Base-by-base conservation (phyloP, 2,888 invertebrate genomes). In the Drosophila demipolita region DNA sequence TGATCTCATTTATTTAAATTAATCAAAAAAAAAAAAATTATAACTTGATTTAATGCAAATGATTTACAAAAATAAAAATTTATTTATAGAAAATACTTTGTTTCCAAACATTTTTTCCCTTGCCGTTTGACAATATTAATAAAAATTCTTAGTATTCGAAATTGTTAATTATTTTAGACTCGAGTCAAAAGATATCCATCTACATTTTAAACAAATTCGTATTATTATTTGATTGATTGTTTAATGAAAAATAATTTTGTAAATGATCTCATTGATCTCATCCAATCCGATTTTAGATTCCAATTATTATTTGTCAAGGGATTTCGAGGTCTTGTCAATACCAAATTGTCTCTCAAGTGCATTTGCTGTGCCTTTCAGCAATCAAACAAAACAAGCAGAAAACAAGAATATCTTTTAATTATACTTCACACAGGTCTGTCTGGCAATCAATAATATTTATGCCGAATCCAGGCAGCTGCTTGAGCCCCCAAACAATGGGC, bases 371-470 rank as follows among this genome's bases (percentile, higher is more conserved):
- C 71, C 73, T 87, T 89, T 89, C 89, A 84, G 48, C 89, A 84
- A 63, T 48, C 23, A n/a, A 53, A 63, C 60, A 58, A 35, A 32
- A 45, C 48, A 64, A 55, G 42, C 57, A 68, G 62, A 53, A 55
- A 55, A 67, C 35, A 78, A 68, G 84, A 74, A 61, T 84, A 84
- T 84, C 69, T 75, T 89, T 89, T 87, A 89, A 89, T 84, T 84
- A 76, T 54, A 49, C 42, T 59, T 63, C 54, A 45, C 75, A 62
- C 38, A 57, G 55, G 32, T 49, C 42, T 62, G 63, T 49, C 42
- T 59, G 63, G 54, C 76, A 66, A 77, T 79, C 82, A 79, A 80
- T 75, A 73, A 80, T 66, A 66, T 75, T 81, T 64, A 69, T 53
- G 59, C 36, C 40, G 68, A 72, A 66, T 66, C 74, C 71, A 36